Base-by-base conservation (phyloP, 2,113 vertebrate genomes). In the Montifringilla adamsi region DNA sequence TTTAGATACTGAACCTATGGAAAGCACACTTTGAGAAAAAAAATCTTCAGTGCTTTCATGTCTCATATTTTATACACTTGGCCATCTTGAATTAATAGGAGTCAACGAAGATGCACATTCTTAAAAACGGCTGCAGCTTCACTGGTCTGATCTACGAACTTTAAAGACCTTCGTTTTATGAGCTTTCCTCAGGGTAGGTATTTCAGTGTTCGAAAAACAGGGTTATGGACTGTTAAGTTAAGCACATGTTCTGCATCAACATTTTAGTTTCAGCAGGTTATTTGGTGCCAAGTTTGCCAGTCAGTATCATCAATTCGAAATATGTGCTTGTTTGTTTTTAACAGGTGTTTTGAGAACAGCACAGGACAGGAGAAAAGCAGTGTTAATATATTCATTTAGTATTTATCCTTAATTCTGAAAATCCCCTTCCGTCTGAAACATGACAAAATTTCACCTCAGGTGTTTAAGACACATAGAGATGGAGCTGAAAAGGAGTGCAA, bases 251-350 rank as follows among this genome's bases (percentile, higher is more conserved):
- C 95, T 95, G 74, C 95, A 92, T 35, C 94, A 96, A 96, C 96
- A 95, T 97, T 96, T 97, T 93, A 91, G 84, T 94, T 97, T 91
- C 92, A 95, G 89, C 94, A 96, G 97, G 92, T 96, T 78, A 96
- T 63, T 69, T 87, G 94, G 89, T 94, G 94, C 96, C 95, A 97
- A 85, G 94, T 90, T 95, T 97, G 91, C 93, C 95, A 96, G 92
- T 96, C 92, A 96, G 90, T 96, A 90, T 97, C 94, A 96, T 79
- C 92, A 96, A 84, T 78, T 92, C 15, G 2, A 92, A 97, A 96
- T 78, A 94, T 94, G 91, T 94, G 94, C 87, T 95, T 97, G 83
- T 90, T 67, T 94, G 93, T 77, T 74, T 90, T 97, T 93, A 89
- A 91, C 93, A 96, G 95, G 94, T 97, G 95, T 95, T 95, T 94